Evolutionary conservation across 2,113 vertebrate species (phyloP), one percentile per base, ranked within the genome.

Genomic region (Hippocampus zosterae): DNA sequence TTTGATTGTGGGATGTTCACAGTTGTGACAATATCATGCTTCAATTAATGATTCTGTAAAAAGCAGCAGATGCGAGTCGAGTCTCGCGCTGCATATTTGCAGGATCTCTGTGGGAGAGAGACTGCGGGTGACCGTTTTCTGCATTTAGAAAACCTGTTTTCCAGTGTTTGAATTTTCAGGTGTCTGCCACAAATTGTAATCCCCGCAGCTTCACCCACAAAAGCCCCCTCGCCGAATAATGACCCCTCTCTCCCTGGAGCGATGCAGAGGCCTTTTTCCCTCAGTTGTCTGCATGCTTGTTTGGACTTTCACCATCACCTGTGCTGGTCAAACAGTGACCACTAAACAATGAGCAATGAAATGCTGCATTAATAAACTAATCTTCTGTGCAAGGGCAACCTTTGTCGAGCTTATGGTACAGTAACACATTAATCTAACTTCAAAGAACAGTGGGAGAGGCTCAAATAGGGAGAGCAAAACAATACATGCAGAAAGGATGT

Each of bases 351-450:
- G 19, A 46, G 57, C 72, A 60, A 77, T 67, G 61, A 80, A 72
- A 80, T 41, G 48, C 67, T 71, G 55, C 76, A 76, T 78, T 78
- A 81, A 74, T 72, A 75, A 73, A 68, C n/a, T 68, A 75, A 82
- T 81, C 68, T 72, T 64, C 50, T 69, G 65, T 63, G 67, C 74
- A 73, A 64, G 63, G 61, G 23, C 64, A 70, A 66, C 15, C 1
- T 64, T 18, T 50, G 62, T 48, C 4, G 33, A 5, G 8, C 25
- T 73, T 41, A 59, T 19, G 48, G 53, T 23, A 68, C 61, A 62
- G 78, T 88, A 42, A 87, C 83, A 66, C 80, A 87, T 88, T 87
- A 87, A 81, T 80, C 72, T 60, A 74, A 72, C 62, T 16, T 48
- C 55, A 23, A 53, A 71, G 29, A 68, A 77, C 29, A 3, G n/a